Conservation (phyloP, 2,113 vertebrate genomes). For the Pollimyrus isidori region DNA sequence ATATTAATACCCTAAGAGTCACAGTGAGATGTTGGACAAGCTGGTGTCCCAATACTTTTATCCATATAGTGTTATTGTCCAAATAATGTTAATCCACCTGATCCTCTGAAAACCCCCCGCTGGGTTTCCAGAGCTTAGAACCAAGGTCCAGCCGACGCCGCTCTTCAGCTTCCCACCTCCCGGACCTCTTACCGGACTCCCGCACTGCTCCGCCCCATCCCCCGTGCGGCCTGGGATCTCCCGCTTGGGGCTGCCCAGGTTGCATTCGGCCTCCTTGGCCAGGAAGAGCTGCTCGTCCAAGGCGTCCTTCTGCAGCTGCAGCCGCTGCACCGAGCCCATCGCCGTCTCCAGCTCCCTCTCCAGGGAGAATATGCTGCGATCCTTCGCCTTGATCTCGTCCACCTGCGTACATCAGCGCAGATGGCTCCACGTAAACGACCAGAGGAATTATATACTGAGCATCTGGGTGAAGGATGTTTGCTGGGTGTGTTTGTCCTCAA, state of each 20-base stretch:
- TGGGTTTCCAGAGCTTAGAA: neutral
- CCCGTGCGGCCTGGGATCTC: slow-evolving; percentile 91
- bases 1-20: no score
- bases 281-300: slow-evolving; percentile 97
- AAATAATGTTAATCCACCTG: neutral
- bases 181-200: slow-evolving; percentile 76
- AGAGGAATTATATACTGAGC: neutral
- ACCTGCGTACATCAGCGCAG: slow-evolving; percentile 60
- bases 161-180: neutral
- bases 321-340: slow-evolving; percentile 80
- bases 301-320: slow-evolving; percentile 93
- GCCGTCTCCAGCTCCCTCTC: slow-evolving; percentile 92
- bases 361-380: slow-evolving; percentile 88
- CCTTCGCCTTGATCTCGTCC: slow-evolving; percentile 96
- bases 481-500: neutral
- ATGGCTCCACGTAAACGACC: neutral
- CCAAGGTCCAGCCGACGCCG: neutral
- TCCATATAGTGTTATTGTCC: neutral
- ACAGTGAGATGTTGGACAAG: no score
- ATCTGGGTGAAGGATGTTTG: neutral
- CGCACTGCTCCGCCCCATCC: slow-evolving; percentile 89
- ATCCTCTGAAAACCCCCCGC: neutral
- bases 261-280: slow-evolving; percentile 92
- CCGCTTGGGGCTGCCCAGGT: slow-evolving; percentile 89
- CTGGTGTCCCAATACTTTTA: neutral